Evolutionary conservation across 2,888 invertebrate genomes (phyloP), one percentile per base, ranked within the genome.

Genomic region (Lepidonotus clava): DNA sequence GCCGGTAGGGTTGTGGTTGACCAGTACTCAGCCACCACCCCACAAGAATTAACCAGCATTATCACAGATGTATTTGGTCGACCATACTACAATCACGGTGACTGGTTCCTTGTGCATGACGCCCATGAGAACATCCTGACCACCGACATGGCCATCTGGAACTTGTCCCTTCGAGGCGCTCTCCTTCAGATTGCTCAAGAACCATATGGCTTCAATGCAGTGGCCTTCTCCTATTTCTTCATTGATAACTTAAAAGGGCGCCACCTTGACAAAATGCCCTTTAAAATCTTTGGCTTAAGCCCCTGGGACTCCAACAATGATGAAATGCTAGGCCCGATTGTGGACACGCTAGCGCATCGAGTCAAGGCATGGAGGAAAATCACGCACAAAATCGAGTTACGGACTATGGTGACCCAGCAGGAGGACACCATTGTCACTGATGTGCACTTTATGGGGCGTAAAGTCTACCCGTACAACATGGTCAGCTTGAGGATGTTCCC

Each of bases 61-160:
- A 46, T 80, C 5, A 46, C 34, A 1, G 80, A 80, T 8, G 80
- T 80, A 6, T 80, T 80, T 34, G 46, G 80, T 21, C 80, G 80
- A 4, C 80, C 80, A 5, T 80, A 18, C 80, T 28, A 28, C 41
- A 40, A 8, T 18, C 41, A 46, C 28, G 80, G 80, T 1, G 80
- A 80, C 41, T 80, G 80, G 80, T 80, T 80, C 80, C 24, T 80
- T 8, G 51, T 80, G 51, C 80, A 80, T 46, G 80, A 80, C 46
- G 80, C 80, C 0, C 80, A 80, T 28, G 80, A 80, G 32, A 24
- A 11, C n/a, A 80, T 80, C 21, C 24, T 80, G 24, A 24, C 28
- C 51, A 41, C 24, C 46, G 4, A 80, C 5, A 51, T 80, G 80
- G 46, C 80, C 24, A 41, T 80, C 1, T 80, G 80, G 80, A 80